Conservation (phyloP, 2,797 vertebrate genomes). For the Hoplostethus mediterraneus region DNA sequence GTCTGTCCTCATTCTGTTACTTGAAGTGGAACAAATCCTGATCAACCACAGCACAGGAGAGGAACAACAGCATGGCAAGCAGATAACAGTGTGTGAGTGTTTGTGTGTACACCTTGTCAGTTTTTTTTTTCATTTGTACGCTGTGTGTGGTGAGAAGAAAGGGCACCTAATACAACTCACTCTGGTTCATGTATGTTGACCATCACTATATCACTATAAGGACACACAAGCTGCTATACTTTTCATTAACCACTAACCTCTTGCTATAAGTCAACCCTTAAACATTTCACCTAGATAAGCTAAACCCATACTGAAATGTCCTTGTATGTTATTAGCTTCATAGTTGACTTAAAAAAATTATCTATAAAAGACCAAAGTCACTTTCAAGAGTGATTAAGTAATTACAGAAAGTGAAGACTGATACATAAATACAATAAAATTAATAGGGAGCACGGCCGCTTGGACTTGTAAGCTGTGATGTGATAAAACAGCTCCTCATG, state of each 20-base stretch:
- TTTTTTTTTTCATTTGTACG: neutral
- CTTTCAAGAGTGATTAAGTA: slow-evolving; percentile 22
- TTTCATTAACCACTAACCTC: neutral
- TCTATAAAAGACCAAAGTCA: slow-evolving; percentile 35
- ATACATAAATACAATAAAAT: slow-evolving; percentile 9
- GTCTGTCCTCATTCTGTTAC: slow-evolving; percentile 18
- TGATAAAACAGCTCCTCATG: neutral
- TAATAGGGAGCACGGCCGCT: neutral
- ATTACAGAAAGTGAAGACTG: slow-evolving; percentile 5
- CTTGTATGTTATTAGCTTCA: neutral
- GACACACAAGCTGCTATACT: no score
- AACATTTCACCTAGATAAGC: neutral
- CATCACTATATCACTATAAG: no score
- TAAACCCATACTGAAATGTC: slow-evolving; percentile 16
- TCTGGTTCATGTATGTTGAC: neutral
- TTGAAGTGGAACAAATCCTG: slow-evolving; percentile 38
- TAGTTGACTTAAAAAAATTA: slow-evolving; percentile 13
- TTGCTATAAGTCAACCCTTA: neutral
- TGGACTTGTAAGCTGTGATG: neutral
- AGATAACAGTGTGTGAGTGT: neutral
- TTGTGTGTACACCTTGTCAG: neutral
- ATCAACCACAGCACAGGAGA: slow-evolving; percentile 29
- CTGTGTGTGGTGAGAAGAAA: neutral
- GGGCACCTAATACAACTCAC: neutral
- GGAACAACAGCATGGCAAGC: neutral